A percentile compares a stretch with the other conserved stretches of the same genome.
Conservation (phyloP, 2,888 invertebrate genomes). For the Orthosia cruda region DNA sequence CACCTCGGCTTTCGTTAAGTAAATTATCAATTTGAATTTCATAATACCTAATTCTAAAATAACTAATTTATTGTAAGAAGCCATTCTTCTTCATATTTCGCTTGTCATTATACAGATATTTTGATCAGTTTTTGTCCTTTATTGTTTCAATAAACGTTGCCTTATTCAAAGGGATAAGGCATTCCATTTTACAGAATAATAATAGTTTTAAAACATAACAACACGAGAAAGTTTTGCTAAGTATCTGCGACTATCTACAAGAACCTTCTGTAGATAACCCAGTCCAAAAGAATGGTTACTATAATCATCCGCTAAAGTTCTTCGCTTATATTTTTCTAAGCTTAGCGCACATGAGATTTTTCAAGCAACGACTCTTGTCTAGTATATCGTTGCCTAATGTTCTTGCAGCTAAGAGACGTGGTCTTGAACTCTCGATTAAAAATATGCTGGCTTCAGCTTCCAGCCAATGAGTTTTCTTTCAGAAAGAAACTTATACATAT, state of each 20-base stretch:
- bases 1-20: background rate
- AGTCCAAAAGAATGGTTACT: background rate
- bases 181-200: too few relatives aligned
- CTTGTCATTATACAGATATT: background rate
- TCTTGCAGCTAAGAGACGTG: background rate
- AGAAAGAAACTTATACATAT: background rate
- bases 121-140: background rate
- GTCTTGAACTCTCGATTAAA: background rate
- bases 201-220: background rate
- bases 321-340: background rate
- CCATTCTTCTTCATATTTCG: conserved; percentile 8
- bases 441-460: background rate
- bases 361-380: background rate
- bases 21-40: conserved; percentile 15
- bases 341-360: background rate
- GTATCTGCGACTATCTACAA: background rate
- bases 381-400: background rate
- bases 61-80: conserved; percentile 6
- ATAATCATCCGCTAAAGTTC: background rate
- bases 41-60: background rate
- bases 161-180: background rate
- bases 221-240: background rate
- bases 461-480: background rate
- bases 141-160: background rate
- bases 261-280: background rate